Evolutionary conservation across 2,113 vertebrate species (phyloP).

Genomic region (Ictalurus furcatus): DNA sequence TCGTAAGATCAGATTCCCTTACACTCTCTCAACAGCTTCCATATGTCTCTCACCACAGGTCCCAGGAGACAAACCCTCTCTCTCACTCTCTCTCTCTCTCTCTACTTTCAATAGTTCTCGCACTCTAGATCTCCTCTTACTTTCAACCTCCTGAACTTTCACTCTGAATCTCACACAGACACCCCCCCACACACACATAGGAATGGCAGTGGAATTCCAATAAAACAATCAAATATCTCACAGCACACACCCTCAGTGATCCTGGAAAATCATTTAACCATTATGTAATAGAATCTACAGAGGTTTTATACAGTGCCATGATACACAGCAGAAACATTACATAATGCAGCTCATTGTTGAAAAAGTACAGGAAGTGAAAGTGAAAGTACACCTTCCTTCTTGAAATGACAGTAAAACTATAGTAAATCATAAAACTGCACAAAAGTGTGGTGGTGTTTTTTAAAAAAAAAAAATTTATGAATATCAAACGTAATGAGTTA

Average conservation of each 20-base stretch:
- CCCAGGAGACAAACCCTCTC: conserved; percentile 37
- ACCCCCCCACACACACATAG: conserved; percentile 5
- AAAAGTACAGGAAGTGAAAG: not conserved
- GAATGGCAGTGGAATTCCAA: conserved; percentile 26
- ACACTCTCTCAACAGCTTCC: conserved; percentile 54
- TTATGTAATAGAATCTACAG: conserved; percentile 2
- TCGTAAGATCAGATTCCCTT: conserved; percentile 49
- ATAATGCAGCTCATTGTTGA: not conserved
- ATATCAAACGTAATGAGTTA: not conserved
- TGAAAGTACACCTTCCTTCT: not conserved
- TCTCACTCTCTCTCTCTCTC: not conserved
- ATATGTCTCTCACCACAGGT: conserved; percentile 47
- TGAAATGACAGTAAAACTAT: not conserved
- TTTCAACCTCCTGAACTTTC: conserved; percentile 33
- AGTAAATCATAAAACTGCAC: not conserved
- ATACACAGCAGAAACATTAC: not conserved
- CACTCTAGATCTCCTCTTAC: conserved; percentile 12
- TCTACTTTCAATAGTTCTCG: not conserved
- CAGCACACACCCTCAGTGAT: conserved; percentile 23
- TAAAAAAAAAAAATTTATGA: not conserved
- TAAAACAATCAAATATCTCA: conserved; percentile 36
- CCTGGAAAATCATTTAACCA: conserved; percentile 17
- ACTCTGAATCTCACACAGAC: conserved; percentile 21
- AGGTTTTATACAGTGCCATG: not conserved
- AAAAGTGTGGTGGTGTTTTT: not conserved